Evolutionary conservation across 2,797 vertebrate species (phyloP).

Genomic region (Tenualosa thibaudeaui): DNA sequence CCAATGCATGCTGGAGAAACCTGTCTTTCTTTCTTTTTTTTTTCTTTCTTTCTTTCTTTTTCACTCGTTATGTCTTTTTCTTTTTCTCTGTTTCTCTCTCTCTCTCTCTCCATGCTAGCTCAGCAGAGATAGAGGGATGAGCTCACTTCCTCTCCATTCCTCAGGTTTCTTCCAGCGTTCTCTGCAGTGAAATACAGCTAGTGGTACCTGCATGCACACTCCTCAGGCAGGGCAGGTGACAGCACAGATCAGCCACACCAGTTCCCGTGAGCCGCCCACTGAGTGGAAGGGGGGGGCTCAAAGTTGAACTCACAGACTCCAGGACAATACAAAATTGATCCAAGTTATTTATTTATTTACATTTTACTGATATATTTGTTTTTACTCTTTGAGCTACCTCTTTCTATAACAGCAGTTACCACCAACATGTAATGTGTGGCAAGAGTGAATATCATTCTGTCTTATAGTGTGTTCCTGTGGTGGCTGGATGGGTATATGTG

Average conservation of each 20-base stretch:
- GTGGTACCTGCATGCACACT: slow-evolving; percentile 22
- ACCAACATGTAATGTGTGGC: too few relatives aligned
- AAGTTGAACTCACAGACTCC: not conserved
- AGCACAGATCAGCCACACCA: not conserved
- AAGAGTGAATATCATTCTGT: too few relatives aligned
- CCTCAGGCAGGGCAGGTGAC: not conserved
- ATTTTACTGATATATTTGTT: too few relatives aligned
- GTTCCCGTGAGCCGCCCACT: not conserved
- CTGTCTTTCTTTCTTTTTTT: not conserved
- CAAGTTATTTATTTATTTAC: too few relatives aligned
- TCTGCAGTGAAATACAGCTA: slow-evolving; percentile 43
- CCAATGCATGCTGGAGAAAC: not conserved
- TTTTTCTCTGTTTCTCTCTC: too few relatives aligned
- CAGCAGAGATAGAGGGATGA: not conserved
- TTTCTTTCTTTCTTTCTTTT: not conserved
- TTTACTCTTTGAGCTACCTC: too few relatives aligned
- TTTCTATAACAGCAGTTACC: too few relatives aligned
- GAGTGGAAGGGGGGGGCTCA: not conserved
- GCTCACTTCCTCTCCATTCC: slow-evolving; percentile 10
- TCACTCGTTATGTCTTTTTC: too few relatives aligned
- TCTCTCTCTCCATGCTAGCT: not conserved
- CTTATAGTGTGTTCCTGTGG: not conserved
- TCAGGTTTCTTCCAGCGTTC: slow-evolving; percentile 43
- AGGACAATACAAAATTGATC: too few relatives aligned
- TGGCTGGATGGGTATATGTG: not conserved